Base-by-base conservation (phyloP, 2,113 vertebrate genomes). In the Abramis brama region DNA sequence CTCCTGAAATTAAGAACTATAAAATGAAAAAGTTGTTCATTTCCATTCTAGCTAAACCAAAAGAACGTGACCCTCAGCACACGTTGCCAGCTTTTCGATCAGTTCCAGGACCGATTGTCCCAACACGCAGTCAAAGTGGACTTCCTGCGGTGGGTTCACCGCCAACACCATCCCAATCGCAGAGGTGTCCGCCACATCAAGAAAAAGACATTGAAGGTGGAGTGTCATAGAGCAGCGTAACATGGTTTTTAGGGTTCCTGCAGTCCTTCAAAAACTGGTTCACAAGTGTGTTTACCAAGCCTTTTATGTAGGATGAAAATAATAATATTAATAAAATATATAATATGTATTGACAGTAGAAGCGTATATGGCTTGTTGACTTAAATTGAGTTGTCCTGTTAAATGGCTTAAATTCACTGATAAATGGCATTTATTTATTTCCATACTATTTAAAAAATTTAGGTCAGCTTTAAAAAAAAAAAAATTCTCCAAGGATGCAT, bases 121-220 rank as follows among this genome's bases (percentile, higher is more conserved):
- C 98, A 99, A 94, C 98, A 99, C 0, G 96, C 97, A 2, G 96
- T 99, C 90, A 99, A 99, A 94, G 94, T 99, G 91, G 97, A 99
- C 94, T 99, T 99, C 92, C 93, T 99, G 83, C 97, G 96, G 83
- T 93, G 96, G 93, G 96, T 98, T 89, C 98, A 99, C 91, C 97
- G 98, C 84, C 97, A 96, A 79, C 95, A 97, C 74, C 95, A 96
- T 17, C 98, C 97, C 1, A 98, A 97, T 90, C 95, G 97, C 39
- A 95, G 96, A 75, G 92, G 94, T 89, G 90, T 94, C 86, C 96
- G 95, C 68, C 95, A 95, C 36, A 93, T 95, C 90, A 96, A 93
- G 91, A 97, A 95, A 91, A 98, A 95, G 93, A 96, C 95, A 66
- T 92, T 98, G 84, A 98, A 98, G 97, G 98, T 99, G 43, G 6